Evolutionary conservation across 2,113 vertebrate genomes (phyloP), one percentile per base, ranked within the genome.

Genomic region (Pelusios castaneus): DNA sequence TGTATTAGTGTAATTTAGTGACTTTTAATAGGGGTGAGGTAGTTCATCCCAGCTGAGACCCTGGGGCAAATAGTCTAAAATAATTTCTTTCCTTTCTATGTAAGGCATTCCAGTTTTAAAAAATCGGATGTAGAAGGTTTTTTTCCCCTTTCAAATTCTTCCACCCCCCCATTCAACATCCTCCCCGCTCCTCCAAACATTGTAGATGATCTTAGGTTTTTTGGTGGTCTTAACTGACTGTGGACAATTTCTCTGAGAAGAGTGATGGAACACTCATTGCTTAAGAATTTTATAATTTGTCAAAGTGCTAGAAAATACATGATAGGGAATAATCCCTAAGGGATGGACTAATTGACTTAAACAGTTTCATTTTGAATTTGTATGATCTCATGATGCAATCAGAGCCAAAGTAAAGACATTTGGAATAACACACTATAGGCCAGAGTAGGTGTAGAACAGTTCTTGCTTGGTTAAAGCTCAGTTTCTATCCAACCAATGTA

Each of bases 331-430:
- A 38, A 70, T 88, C 0, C 1, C 1, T 79, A 8, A 51, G 31
- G 2, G 0, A 63, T 52, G 12, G 11, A 7, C 52, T 54, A 14
- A 6, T 13, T 0, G 3, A 17, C 1, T 2, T 5, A 1, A 21
- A 54, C 0, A 82, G 1, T 0, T 34, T 43, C 0, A 1, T 52
- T 85, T 85, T 78, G 55, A 5, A 55, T 67, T 58, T 85, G 27
- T 54, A 0, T 45, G 22, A 4, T 81, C 21, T 41, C 19, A 31
- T 1, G 3, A 52, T 5, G 2, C 25, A 88, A 51, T 2, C 8
- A 41, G 16, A 34, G 41, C 27, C 45, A 21, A 76, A 1, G 4
- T 47, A 73, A 92, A 88, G 47, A 19, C 81, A 78, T 8, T 4
- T 58, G 16, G 2, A 84, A 17, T 80, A 89, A 51, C 55, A 0